Conservation (phyloP, 1,140 invertebrate species). For the Drosophila saltans region DNA sequence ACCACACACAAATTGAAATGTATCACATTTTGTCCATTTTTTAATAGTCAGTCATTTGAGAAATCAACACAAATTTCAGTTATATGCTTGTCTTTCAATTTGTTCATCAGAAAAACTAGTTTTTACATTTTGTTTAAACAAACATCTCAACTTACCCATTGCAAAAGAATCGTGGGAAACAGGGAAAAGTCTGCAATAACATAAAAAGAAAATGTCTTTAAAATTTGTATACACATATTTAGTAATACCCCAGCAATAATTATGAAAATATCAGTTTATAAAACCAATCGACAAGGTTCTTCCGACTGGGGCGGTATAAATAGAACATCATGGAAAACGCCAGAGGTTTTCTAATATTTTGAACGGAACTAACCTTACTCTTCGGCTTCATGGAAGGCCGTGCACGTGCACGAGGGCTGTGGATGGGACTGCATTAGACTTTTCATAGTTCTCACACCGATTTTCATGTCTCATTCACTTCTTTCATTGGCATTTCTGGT, state of each 20-base stretch:
- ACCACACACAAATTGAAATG: background rate
- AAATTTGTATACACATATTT: background rate
- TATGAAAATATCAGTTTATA: constrained; percentile 34
- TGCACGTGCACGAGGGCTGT: constrained; percentile 13
- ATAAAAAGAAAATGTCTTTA: background rate
- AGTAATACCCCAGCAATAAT: background rate
- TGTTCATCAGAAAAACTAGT: constrained; percentile 53
- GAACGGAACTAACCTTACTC: constrained; percentile 54
- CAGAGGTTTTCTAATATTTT: background rate
- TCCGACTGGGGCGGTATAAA: constrained; percentile 62
- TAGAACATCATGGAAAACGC: constrained; percentile 34
- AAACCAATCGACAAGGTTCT: constrained; percentile 56
- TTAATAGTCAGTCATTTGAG: constrained; percentile 38
- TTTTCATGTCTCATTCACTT: background rate
- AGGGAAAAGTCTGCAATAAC: background rate
- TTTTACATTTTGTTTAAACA: background rate
- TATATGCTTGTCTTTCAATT: constrained; percentile 72
- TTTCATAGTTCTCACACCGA: background rate
- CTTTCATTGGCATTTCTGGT: background rate
- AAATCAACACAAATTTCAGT: constrained; percentile 65
- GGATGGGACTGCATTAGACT: background rate
- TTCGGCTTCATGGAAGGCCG: background rate
- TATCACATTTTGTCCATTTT: too few relatives aligned
- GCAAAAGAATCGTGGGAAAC: background rate
- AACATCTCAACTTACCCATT: background rate